These are phyloP conservation scores for Nannobrachium achirus DNA, from an alignment of 2,113 vertebrate genomes.

Conservation along the genomic window DNA sequence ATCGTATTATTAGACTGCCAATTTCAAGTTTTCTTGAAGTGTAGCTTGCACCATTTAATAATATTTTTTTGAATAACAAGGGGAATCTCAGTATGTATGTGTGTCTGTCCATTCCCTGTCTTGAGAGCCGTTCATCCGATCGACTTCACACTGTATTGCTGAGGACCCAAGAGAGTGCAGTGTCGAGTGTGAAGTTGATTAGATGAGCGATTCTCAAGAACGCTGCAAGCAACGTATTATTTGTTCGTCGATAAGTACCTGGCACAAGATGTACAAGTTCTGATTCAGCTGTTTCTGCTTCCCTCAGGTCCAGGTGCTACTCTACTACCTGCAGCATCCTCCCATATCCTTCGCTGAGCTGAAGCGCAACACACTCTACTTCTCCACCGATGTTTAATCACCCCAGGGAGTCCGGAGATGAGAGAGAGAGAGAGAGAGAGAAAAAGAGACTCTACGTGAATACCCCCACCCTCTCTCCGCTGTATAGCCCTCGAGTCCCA, in stretches of 20 bases:
- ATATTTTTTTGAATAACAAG: too few species aligned
- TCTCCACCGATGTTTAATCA: constrained; percentile 96
- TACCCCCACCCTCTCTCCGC: constrained; percentile 43
- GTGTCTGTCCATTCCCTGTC: too few species aligned
- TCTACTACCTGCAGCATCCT: constrained; percentile 97
- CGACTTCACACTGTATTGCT: too few species aligned
- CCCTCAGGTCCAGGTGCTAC: constrained; percentile 94
- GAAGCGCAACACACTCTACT: constrained; percentile 96
- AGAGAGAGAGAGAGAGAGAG: constrained; percentile 31
- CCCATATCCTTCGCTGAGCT: constrained; percentile 94
- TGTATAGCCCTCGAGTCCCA: constrained; percentile 57
- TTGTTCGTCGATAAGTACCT: too few species aligned
- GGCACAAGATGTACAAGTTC: neutral
- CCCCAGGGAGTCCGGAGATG: constrained; percentile 36
- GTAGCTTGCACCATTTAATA: neutral
- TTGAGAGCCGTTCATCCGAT: too few species aligned
- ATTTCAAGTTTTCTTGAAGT: neutral
- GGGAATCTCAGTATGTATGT: too few species aligned
- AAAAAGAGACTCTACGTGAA: constrained; percentile 37
- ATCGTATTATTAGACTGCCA: neutral
- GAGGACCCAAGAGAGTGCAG: too few species aligned
- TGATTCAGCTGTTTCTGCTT: neutral
- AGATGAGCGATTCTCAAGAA: too few species aligned
- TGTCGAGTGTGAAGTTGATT: too few species aligned
- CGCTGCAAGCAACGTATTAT: too few species aligned